phyloP scores from a whole-genome alignment of 2,797 vertebrate species.

The Acipenser ruthenus region DNA sequence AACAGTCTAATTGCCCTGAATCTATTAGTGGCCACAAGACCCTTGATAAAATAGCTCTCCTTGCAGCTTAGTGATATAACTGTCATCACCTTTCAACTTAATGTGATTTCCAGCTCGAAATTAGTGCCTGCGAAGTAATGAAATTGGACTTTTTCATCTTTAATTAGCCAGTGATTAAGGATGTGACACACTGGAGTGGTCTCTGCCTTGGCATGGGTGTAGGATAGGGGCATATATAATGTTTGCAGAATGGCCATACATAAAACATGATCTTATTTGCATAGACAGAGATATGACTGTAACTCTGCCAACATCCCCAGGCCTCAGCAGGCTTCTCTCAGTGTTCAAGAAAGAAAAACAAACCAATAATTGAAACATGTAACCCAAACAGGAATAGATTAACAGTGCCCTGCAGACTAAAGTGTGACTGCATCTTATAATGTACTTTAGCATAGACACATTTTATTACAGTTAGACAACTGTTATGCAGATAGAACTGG shows the following conservation, averaged over 20 bases:
- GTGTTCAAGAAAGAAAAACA: background rate
- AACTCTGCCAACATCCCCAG: background rate
- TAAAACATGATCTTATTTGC: background rate
- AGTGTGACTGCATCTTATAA: no score
- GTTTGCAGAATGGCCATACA: background rate
- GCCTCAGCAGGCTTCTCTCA: background rate
- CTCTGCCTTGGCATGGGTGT: background rate
- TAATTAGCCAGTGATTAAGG: constrained; percentile 16
- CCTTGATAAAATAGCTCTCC: constrained; percentile 12
- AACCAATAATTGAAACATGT: no score
- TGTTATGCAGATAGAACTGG: no score
- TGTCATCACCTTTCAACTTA: constrained; percentile 25
- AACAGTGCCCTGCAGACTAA: no score
- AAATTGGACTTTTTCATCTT: constrained; percentile 12
- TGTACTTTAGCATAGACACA: no score
- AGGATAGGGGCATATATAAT: background rate
- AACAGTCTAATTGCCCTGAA: constrained; percentile 32
- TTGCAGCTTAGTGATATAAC: constrained; percentile 27
- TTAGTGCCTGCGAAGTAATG: constrained; percentile 12
- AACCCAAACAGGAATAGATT: no score
- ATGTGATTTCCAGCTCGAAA: constrained; percentile 17
- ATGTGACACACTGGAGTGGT: background rate
- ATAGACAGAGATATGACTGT: background rate
- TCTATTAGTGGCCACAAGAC: constrained; percentile 22
- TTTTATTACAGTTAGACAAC: no score